Base-by-base conservation (phyloP, 1,140 invertebrate species). In the Lordiphosa clarofinis region DNA sequence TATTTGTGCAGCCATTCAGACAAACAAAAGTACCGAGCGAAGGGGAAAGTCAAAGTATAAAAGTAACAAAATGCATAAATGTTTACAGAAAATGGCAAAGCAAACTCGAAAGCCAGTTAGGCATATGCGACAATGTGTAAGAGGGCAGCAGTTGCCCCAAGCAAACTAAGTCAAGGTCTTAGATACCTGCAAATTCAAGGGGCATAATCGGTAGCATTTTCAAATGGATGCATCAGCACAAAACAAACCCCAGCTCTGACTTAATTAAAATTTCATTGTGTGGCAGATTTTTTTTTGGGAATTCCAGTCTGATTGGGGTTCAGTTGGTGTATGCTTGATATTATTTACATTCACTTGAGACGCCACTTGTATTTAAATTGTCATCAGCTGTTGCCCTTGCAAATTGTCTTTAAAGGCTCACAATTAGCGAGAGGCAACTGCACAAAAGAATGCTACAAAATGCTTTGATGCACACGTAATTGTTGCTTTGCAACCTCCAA, bases 251-350 rank as follows among this genome's bases (percentile, higher is more conserved):
- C 66, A 49, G 56, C 75, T 67, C 71, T 75, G 76, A 82, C 75
- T 75, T 79, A 79, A 79, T 82, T 79, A 79, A 82, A 79, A 79
- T 79, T 79, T 82, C 75, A n/a, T n/a, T n/a, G n/a, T n/a, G n/a
- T n/a, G n/a, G n/a, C n/a, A n/a, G n/a, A n/a, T n/a, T 81, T 75
- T 60, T 37, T 47, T 67, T 40, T 39, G 67, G 47, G 46, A 68
- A 44, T 67, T 59, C 43, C 50, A 44, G 13, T 62, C 11, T 42
- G 10, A 21, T 19, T 28, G 24, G 24, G 42, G 24, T 28, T 44
- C 28, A 28, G n/a, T 15, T 19, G 24, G 11, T 12, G 28, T 44
- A 24, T 46, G 10, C 15, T 39, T 39, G 60, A 53, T 58, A 68
- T 68, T 68, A 61, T 68, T 68, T 54, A 61, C 49, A 50, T 35